Conservation (phyloP, 2,888 invertebrate species). For the Torymus auratus region DNA sequence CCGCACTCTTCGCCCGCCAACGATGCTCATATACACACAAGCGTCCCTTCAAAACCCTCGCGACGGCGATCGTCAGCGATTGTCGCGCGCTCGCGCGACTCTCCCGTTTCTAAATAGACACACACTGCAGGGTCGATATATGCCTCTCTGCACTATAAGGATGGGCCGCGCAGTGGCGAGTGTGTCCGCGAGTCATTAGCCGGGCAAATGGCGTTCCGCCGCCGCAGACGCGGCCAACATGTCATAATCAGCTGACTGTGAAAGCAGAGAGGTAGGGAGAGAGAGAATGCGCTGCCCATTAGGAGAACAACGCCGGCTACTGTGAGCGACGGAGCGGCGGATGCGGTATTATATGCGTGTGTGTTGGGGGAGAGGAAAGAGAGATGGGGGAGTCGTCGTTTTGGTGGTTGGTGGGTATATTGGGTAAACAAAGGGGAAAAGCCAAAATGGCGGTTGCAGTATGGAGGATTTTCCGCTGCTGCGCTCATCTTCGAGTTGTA, state of each 20-base stretch:
- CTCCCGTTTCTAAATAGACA: slow-evolving; percentile 20
- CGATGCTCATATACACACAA: not conserved
- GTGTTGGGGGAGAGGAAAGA: too few relatives aligned
- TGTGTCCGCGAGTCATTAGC: slow-evolving; percentile 75
- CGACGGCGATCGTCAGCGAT: slow-evolving; percentile 6
- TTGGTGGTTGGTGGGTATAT: too few relatives aligned
- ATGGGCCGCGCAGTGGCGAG: slow-evolving; percentile 22
- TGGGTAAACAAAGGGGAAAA: too few relatives aligned
- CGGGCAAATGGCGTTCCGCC: slow-evolving; percentile 75
- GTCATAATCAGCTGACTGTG: slow-evolving; percentile 76
- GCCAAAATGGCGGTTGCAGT: too few relatives aligned
- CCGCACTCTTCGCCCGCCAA: slow-evolving; percentile 7
- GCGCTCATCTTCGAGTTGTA: too few relatives aligned
- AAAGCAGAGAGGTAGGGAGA: slow-evolving; percentile 66
- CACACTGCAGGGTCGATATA: too few relatives aligned
- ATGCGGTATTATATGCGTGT: not conserved
- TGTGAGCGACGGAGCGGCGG: slow-evolving; percentile 43
- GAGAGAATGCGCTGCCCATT: slow-evolving; percentile 72
- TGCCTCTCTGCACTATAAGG: too few relatives aligned
- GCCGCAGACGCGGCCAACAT: slow-evolving; percentile 70
- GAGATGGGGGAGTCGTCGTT: too few relatives aligned
- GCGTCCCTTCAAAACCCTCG: not conserved
- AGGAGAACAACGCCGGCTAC: slow-evolving; percentile 72
- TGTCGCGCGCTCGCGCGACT: slow-evolving; percentile 50
- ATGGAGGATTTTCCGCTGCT: too few relatives aligned